Evolutionary conservation across 2,888 invertebrate genomes (phyloP).

Genomic region (Apamea monoglypha): DNA sequence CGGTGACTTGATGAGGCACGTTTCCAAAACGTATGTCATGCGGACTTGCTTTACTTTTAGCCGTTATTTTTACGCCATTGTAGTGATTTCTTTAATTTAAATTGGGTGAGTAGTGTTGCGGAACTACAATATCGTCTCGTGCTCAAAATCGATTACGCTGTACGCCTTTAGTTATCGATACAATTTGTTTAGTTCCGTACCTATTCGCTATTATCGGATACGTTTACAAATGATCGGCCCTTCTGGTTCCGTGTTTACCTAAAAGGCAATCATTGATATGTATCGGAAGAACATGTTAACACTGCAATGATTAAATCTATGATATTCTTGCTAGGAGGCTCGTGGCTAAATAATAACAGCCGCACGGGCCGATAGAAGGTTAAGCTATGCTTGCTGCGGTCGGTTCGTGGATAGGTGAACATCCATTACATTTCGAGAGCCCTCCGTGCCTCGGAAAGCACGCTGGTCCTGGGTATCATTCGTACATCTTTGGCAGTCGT

Average conservation of each 20-base stretch:
- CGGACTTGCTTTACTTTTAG: background rate
- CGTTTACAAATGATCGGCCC: slow-evolving; percentile 11
- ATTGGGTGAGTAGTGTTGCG: slow-evolving; percentile 18
- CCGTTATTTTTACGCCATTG: slow-evolving; percentile 13
- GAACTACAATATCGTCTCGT: slow-evolving; percentile 33
- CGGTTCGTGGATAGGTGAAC: background rate
- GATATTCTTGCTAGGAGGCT: background rate
- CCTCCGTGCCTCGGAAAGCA: background rate
- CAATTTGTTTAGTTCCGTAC: slow-evolving; percentile 29
- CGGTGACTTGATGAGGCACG: background rate
- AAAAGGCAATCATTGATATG: slow-evolving; percentile 5
- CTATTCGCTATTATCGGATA: slow-evolving; percentile 21
- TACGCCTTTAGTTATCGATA: slow-evolving; percentile 14
- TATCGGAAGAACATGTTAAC: background rate
- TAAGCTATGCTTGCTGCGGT: background rate
- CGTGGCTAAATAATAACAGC: background rate
- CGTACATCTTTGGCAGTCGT: background rate
- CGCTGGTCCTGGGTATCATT: background rate
- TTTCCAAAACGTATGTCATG: background rate
- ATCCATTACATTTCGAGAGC: background rate
- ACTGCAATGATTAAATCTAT: background rate
- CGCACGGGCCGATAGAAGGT: background rate
- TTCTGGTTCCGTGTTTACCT: slow-evolving; percentile 18
- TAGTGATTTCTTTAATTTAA: slow-evolving; percentile 17
- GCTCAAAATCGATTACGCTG: slow-evolving; percentile 37